phyloP scores from a whole-genome alignment of 1,140 invertebrate species.

The Radopholus similis region DNA sequence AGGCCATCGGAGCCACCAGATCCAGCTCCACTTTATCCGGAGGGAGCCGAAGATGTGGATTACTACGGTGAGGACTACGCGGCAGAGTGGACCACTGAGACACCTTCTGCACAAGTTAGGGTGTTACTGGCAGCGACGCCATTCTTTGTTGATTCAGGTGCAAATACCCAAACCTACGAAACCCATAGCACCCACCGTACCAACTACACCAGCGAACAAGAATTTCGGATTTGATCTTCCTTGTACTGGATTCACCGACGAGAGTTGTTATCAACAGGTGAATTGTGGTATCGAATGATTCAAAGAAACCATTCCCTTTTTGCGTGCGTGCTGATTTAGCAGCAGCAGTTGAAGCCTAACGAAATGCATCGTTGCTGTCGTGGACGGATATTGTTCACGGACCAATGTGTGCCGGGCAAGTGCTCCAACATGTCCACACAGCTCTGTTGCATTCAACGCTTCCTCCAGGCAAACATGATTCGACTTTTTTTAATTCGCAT shows the following conservation, averaged over 20 bases:
- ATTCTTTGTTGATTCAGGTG: no score
- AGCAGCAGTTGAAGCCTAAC: slow-evolving; percentile 30
- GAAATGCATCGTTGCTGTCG: slow-evolving; percentile 53
- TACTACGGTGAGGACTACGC: slow-evolving; percentile 42
- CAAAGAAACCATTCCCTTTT: slow-evolving; percentile 15
- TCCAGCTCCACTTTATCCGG: slow-evolving; percentile 40
- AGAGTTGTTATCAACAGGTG: slow-evolving; percentile 59
- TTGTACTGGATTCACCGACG: slow-evolving; percentile 55
- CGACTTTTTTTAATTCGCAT: no score
- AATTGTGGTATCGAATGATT: no score
- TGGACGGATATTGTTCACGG: slow-evolving; percentile 49
- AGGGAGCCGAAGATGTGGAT: slow-evolving; percentile 30
- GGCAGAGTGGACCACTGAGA: slow-evolving; percentile 41
- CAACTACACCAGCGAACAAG: slow-evolving; percentile 9
- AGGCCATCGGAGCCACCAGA: slow-evolving; percentile 6
- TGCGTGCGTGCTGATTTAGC: slow-evolving; percentile 28
- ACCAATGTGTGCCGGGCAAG: slow-evolving; percentile 53
- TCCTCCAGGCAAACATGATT: slow-evolving; percentile 55
- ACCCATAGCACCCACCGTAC: slow-evolving; percentile 11
- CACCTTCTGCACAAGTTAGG: slow-evolving; percentile 5
- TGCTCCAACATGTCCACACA: slow-evolving; percentile 55
- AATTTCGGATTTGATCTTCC: slow-evolving; percentile 48
- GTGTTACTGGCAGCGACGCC: neutral
- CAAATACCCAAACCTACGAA: slow-evolving; percentile 41
- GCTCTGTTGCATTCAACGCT: slow-evolving; percentile 58